These are phyloP conservation scores for Adelges cooleyi DNA, from an alignment of 1,140 invertebrate genomes.

Conservation along the genomic window DNA sequence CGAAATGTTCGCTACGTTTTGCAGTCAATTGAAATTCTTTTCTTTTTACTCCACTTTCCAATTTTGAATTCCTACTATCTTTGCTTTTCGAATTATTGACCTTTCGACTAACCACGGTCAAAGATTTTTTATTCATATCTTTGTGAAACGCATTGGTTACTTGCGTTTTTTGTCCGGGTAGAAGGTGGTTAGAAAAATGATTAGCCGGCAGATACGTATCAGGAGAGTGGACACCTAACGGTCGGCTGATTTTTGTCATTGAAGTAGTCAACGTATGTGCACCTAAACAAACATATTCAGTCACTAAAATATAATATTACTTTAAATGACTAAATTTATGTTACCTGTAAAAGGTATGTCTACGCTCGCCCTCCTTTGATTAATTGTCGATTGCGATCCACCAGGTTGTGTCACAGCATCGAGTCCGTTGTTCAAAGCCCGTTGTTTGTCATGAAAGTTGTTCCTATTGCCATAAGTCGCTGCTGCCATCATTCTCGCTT, in stretches of 20 bases:
- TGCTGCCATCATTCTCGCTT: conserved; percentile 34
- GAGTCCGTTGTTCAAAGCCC: conserved; percentile 29
- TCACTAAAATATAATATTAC: neutral
- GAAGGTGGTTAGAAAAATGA: conserved; percentile 16
- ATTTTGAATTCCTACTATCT: conserved; percentile 27
- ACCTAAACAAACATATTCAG: conserved; percentile 5
- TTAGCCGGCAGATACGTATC: conserved; percentile 20
- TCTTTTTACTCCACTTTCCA: conserved; percentile 21
- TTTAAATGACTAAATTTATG: neutral
- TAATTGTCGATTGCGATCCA: conserved; percentile 5
- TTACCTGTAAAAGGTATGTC: conserved; percentile 30
- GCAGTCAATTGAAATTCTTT: conserved; percentile 27
- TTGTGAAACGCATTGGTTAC: conserved; percentile 17
- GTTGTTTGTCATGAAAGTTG: conserved; percentile 26
- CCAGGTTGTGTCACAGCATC: conserved; percentile 23
- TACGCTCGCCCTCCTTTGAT: conserved; percentile 19
- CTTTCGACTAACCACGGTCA: conserved; percentile 21
- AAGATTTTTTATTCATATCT: conserved; percentile 20
- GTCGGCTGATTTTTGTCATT: conserved; percentile 14
- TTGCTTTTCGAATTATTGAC: conserved; percentile 22
- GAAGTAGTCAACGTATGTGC: conserved; percentile 18
- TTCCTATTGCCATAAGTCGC: conserved; percentile 27
- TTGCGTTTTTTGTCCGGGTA: conserved; percentile 7
- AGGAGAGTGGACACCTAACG: conserved; percentile 3
- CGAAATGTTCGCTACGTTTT: conserved; percentile 13